Percentiles rank a stretch among this genome's conserved stretches.
phyloP scores from a whole-genome alignment of 2,113 vertebrate genomes.

The Myodes glareolus region DNA sequence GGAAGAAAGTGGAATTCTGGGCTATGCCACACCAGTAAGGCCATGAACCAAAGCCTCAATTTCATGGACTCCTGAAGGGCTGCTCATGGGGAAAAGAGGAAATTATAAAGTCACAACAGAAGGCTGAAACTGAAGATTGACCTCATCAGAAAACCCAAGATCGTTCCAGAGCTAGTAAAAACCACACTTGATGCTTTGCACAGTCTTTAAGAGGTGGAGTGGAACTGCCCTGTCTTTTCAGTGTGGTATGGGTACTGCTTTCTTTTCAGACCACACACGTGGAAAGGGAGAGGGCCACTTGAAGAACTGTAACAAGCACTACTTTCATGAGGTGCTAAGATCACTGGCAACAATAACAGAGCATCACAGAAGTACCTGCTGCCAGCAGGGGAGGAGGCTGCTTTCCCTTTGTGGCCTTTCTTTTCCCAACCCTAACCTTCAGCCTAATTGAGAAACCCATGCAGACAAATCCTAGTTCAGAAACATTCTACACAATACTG shows the following conservation, averaged over 20 bases:
- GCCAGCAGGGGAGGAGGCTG: neutral
- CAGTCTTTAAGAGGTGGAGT: neutral
- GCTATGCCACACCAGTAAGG: rapidly evolving
- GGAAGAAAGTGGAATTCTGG: neutral
- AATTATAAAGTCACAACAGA: neutral
- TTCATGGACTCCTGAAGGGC: neutral
- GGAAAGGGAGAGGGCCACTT: neutral
- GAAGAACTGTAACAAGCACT: neutral
- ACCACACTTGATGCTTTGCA: neutral
- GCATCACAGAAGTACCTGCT: neutral
- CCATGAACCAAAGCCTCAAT: neutral
- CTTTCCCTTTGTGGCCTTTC: neutral
- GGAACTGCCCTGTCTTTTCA: neutral
- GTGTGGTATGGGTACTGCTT: neutral
- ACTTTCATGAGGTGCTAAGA: neutral
- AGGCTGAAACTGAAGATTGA: neutral
- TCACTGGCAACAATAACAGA: neutral
- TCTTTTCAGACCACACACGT: neutral
- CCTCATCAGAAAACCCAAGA: neutral
- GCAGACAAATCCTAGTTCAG: neutral
- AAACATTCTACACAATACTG: neutral
- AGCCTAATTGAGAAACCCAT: neutral
- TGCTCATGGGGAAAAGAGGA: neutral
- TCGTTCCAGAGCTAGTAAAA: neutral
- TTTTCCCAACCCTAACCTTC: neutral